Evolutionary conservation across 2,888 invertebrate genomes (phyloP).

Genomic region (Camponotus fellah): DNA sequence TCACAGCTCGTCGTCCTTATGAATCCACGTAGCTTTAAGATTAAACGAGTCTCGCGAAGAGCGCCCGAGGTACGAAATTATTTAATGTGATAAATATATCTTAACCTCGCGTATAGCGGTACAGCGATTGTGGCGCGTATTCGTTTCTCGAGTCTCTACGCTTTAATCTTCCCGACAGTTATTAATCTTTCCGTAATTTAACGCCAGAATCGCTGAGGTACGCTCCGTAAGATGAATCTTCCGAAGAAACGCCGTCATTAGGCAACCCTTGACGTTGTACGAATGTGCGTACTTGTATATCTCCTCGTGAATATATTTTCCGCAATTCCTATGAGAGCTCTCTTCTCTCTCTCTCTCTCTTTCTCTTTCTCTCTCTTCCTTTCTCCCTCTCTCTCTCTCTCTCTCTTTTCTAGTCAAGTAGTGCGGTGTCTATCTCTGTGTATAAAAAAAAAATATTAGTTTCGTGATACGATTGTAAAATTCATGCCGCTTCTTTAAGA

Average conservation of each 20-base stretch:
- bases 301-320: constrained; percentile 55
- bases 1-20: not conserved
- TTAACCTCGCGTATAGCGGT: constrained; percentile 45
- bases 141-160: constrained; percentile 54
- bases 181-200: constrained; percentile 58
- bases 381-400: not conserved
- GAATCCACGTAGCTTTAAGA: constrained; percentile 40
- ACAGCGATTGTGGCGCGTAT: constrained; percentile 49
- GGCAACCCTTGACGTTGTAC: constrained; percentile 39
- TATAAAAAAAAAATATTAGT: constrained; percentile 4
- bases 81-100: constrained; percentile 56
- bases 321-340: constrained; percentile 37
- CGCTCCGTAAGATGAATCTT: constrained; percentile 51
- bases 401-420: constrained; percentile 26
- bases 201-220: constrained; percentile 52
- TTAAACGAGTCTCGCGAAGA: constrained; percentile 38
- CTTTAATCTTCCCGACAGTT: constrained; percentile 55
- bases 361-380: constrained; percentile 1
- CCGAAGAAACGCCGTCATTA: constrained; percentile 57
- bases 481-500: not conserved
- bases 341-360: not conserved
- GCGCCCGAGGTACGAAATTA: constrained; percentile 40
- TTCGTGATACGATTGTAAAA: constrained; percentile 12
- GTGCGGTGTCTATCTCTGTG: not conserved
- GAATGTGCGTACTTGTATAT: constrained; percentile 33